Conservation (phyloP, 2,888 invertebrate genomes). For the Pelosia muscerda region DNA sequence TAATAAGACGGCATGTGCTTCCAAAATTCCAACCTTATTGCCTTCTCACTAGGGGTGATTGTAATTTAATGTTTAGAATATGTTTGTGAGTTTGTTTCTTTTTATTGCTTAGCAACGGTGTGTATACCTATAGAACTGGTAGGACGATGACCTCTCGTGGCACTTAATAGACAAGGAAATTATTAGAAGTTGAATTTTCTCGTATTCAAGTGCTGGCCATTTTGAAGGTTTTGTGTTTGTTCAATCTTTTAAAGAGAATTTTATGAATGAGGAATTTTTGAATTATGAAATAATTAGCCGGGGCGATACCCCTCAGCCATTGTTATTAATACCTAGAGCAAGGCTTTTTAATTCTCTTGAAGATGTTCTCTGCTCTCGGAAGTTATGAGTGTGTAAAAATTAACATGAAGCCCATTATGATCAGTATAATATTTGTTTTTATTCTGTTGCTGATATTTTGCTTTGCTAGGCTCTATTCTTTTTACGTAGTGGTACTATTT, state of each 20-base stretch:
- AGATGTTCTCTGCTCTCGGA: not conserved
- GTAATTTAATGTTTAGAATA: constrained; percentile 18
- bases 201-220: constrained; percentile 26
- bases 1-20: constrained; percentile 16
- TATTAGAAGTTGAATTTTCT: constrained; percentile 42
- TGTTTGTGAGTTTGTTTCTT: constrained; percentile 60
- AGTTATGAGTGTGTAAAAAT: not conserved
- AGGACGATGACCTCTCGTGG: constrained; percentile 61
- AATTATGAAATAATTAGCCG: constrained; percentile 9
- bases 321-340: too few relatives aligned
- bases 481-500: too few relatives aligned
- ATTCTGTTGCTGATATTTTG: too few relatives aligned
- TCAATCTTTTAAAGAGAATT: constrained; percentile 21
- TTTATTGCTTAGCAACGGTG: constrained; percentile 71
- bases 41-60: constrained; percentile 45
- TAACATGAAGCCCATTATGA: too few relatives aligned
- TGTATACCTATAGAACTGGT: constrained; percentile 53
- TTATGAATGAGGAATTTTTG: constrained; percentile 10
- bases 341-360: not conserved
- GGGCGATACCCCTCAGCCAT: constrained; percentile 2
- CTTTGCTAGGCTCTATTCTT: too few relatives aligned
- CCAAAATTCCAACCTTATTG: constrained; percentile 48
- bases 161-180: constrained; percentile 47
- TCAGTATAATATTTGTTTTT: too few relatives aligned
- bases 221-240: constrained; percentile 25